phyloP scores from a whole-genome alignment of 2,888 invertebrate species.

The Microctonus aethiopoides region DNA sequence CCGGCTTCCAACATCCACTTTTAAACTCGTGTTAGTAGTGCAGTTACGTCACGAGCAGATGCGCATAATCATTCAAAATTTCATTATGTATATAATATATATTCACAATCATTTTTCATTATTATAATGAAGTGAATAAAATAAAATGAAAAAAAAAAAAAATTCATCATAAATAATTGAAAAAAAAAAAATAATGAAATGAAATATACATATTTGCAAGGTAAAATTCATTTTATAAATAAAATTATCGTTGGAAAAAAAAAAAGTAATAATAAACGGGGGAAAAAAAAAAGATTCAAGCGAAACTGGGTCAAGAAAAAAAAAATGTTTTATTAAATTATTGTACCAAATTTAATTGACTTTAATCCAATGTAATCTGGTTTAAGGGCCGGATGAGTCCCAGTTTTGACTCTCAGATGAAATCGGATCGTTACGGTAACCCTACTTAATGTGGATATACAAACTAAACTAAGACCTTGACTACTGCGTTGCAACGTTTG shows the following conservation, averaged over 20 bases:
- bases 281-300: too few relatives aligned
- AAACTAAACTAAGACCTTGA: conserved; percentile 27
- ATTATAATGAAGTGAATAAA: too few relatives aligned
- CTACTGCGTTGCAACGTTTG: conserved; percentile 19
- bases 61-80: neutral
- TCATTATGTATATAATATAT: neutral
- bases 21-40: neutral
- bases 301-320: neutral
- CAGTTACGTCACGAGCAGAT: neutral
- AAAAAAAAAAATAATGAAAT: too few relatives aligned
- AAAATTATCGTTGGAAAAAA: too few relatives aligned
- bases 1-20: neutral
- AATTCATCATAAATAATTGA: too few relatives aligned
- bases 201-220: too few relatives aligned
- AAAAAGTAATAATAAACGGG: too few relatives aligned
- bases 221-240: too few relatives aligned
- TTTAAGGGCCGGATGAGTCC: conserved; percentile 17
- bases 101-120: neutral
- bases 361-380: conserved; percentile 12
- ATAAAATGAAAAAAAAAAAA: too few relatives aligned
- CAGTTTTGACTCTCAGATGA: conserved; percentile 24
- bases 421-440: conserved; percentile 29
- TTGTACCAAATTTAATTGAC: neutral
- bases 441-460: neutral
- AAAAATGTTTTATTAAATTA: neutral